Evolutionary conservation across 1,140 invertebrate genomes (phyloP).

Genomic region (Cotesia typhae): DNA sequence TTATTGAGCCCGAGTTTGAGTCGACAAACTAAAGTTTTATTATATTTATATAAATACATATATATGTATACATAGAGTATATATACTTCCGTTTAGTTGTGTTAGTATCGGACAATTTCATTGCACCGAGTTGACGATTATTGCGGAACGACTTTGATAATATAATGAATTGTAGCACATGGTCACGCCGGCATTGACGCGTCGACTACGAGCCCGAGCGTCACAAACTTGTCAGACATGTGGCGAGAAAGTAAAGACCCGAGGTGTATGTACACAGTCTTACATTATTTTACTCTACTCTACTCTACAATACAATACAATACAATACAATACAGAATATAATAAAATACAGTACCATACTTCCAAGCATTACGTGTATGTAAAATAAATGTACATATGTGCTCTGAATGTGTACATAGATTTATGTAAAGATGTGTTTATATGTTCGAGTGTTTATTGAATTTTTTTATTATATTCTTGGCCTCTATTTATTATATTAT

Average conservation of each 20-base stretch:
- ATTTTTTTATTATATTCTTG: too few relatives aligned
- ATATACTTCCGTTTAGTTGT: not conserved
- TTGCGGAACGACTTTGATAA: slow-evolving; percentile 15
- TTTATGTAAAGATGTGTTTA: too few relatives aligned
- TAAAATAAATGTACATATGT: too few relatives aligned
- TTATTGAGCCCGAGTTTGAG: too few relatives aligned
- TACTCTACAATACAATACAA: too few relatives aligned
- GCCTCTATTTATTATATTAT: too few relatives aligned
- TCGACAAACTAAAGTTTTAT: not conserved
- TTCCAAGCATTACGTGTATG: too few relatives aligned
- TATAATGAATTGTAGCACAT: slow-evolving; percentile 31
- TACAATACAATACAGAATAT: too few relatives aligned
- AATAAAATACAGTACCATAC: too few relatives aligned
- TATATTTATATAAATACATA: not conserved
- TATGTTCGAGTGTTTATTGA: too few relatives aligned
- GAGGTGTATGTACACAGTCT: not conserved
- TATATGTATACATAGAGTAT: not conserved
- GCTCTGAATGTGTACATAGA: too few relatives aligned
- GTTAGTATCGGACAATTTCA: not conserved
- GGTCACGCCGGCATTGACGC: slow-evolving; percentile 32
- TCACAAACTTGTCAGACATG: slow-evolving; percentile 23
- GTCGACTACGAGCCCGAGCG: slow-evolving; percentile 1
- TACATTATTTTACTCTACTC: too few relatives aligned
- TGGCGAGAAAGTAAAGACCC: slow-evolving; percentile 21
- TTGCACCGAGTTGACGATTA: slow-evolving; percentile 12